phyloP scores from a whole-genome alignment of 2,888 invertebrate genomes.

The Tiliacea citrago region DNA sequence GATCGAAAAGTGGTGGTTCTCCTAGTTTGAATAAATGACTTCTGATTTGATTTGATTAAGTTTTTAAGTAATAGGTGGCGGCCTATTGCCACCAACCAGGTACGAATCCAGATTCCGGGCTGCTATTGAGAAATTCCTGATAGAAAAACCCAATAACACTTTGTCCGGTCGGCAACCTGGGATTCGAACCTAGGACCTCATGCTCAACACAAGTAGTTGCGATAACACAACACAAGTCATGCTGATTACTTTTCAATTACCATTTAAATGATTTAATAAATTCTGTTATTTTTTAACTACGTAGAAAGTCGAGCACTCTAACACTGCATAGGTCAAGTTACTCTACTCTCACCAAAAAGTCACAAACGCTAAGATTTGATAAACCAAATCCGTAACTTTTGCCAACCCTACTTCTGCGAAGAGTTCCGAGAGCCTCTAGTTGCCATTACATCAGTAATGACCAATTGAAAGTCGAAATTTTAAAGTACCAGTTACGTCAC shows the following conservation, averaged over 20 bases:
- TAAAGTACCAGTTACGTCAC: conserved; percentile 38
- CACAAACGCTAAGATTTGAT: neutral
- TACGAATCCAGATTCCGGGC: neutral
- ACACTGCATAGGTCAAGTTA: neutral
- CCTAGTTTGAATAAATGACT: too few species aligned
- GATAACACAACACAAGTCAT: too few species aligned
- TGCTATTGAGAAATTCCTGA: neutral
- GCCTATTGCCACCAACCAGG: neutral
- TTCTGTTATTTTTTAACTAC: neutral
- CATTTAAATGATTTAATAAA: too few species aligned
- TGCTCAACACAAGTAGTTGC: neutral
- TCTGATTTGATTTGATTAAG: too few species aligned
- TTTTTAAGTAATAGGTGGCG: neutral
- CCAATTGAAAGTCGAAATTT: conserved; percentile 61
- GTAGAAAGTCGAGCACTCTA: neutral
- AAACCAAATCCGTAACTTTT: neutral
- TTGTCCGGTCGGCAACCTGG: neutral
- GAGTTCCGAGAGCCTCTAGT: neutral
- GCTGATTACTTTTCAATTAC: too few species aligned
- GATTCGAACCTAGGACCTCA: neutral
- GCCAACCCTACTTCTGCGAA: conserved; percentile 36
- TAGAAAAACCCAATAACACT: neutral
- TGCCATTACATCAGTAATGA: conserved; percentile 55
- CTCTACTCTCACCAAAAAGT: neutral
- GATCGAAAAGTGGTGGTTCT: too few species aligned